Evolutionary conservation across 1,140 invertebrate species (phyloP).

Genomic region (Colletes latitarsis): DNA sequence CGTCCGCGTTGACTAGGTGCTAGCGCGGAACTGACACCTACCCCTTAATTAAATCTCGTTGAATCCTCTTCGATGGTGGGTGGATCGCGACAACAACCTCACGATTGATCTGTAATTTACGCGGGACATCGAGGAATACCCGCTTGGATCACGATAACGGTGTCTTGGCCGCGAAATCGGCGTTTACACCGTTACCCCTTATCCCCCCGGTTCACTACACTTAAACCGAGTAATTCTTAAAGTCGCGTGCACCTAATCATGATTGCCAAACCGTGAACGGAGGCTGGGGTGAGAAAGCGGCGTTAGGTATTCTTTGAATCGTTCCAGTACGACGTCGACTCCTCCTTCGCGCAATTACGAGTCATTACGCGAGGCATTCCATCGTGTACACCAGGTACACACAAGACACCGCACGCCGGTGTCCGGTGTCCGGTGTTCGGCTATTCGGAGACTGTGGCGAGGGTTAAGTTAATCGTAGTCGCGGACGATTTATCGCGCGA

Average conservation of each 20-base stretch:
- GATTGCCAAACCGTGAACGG: conserved; percentile 24
- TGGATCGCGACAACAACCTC: conserved; percentile 15
- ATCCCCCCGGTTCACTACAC: conserved; percentile 41
- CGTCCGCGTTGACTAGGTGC: neutral
- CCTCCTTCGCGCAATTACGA: conserved; percentile 66
- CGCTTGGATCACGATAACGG: conserved; percentile 33
- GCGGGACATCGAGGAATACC: conserved; percentile 1
- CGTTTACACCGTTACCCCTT: conserved; percentile 50
- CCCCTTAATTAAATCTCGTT: conserved; percentile 65
- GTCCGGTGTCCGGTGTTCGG: conserved; percentile 8
- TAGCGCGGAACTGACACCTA: conserved; percentile 50
- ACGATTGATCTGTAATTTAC: conserved; percentile 35
- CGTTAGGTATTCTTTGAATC: conserved; percentile 67
- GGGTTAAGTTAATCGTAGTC: neutral
- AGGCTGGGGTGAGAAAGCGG: conserved; percentile 24
- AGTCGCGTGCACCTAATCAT: conserved; percentile 67
- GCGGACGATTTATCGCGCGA: neutral
- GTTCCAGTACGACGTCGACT: conserved; percentile 62
- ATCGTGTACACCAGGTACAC: conserved; percentile 30
- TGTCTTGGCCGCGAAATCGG: conserved; percentile 15
- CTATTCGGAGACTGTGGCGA: conserved; percentile 18
- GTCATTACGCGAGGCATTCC: conserved; percentile 65
- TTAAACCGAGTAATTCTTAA: conserved; percentile 57
- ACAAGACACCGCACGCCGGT: conserved; percentile 12
- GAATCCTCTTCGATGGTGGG: conserved; percentile 23